Base-by-base conservation (phyloP, 2,113 vertebrate genomes). In the Corythaeola cristata region DNA sequence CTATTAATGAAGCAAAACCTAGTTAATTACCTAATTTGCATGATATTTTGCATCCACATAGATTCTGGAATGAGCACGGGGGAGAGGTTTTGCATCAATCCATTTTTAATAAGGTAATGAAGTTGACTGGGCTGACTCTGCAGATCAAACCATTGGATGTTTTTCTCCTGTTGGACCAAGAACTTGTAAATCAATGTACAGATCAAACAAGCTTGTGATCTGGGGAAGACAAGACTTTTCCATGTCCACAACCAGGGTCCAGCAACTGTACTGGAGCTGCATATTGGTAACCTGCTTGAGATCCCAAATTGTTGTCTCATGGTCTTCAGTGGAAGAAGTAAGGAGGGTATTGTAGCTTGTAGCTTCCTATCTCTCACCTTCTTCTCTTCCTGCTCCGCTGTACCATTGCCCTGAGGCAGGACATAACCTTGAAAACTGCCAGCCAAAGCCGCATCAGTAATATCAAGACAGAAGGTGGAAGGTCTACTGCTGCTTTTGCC, bases 11-110 rank as follows among this genome's bases (percentile, higher is more conserved):
- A 97, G 91, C 84, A 97, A 97, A 97, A 89, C 49, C 77, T 88
- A 87, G 49, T 91, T 91, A 97, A 95, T 95, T 96, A 93, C 81
- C 84, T 95, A 88, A 97, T 97, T 97, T 97, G 84, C 94, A 94
- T 96, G 28, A 85, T 87, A 92, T 90, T 96, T 94, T 97, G 62
- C 56, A 85, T 95, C 90, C 66, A 82, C 32, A 69, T 89, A 85
- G 44, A 78, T 87, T 24, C 62, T 69, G 45, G 60, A 41, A 75
- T 92, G 79, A 94, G 53, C 71, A 77, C 47, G 67, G 45, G 73
- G 81, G 75, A 88, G 49, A 90, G 24, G 33, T 68, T 97, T 95
- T 80, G 53, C 79, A 95, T 94, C 86, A 88, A 75, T 58, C 74
- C 14, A 44, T 92, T 95, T 94, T 79, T 89, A 82, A 85, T 79